Conservation (phyloP, 2,888 invertebrate species). For the Cataglyphis cursor region DNA sequence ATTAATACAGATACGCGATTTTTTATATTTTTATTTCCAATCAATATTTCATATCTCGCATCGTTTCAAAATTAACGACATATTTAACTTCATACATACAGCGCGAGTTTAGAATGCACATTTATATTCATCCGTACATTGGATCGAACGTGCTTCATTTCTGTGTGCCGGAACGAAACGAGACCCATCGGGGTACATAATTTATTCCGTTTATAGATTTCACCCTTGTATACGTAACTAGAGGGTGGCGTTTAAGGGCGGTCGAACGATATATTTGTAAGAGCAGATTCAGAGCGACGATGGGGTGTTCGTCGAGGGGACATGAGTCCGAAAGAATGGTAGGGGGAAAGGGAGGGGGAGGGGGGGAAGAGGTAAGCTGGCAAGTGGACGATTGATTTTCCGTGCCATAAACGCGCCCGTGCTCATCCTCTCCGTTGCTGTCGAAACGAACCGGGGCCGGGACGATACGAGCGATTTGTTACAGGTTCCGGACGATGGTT, state of each 20-base stretch:
- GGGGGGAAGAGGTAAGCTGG: conserved; percentile 25
- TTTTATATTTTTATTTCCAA: neutral
- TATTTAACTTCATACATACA: conserved; percentile 10
- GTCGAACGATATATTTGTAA: conserved; percentile 78
- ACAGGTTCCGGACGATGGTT: conserved; percentile 63
- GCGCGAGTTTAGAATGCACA: conserved; percentile 15
- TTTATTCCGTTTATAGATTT: conserved; percentile 79
- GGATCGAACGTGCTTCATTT: conserved; percentile 25
- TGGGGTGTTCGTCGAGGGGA: conserved; percentile 41
- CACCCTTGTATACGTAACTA: conserved; percentile 58
- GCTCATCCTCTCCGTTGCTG: conserved; percentile 60
- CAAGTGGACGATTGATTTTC: conserved; percentile 76
- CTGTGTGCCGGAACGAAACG: conserved; percentile 60
- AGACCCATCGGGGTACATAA: conserved; percentile 77
- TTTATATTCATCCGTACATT: conserved; percentile 35
- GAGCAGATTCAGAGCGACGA: conserved; percentile 54
- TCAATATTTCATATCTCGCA: neutral
- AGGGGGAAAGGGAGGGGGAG: conserved; percentile 14
- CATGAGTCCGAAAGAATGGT: conserved; percentile 31
- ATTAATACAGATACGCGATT: neutral
- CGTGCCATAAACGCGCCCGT: conserved; percentile 64
- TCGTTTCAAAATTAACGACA: conserved; percentile 10
- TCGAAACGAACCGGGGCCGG: conserved; percentile 59
- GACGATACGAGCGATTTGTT: conserved; percentile 72
- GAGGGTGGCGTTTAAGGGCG: conserved; percentile 62